Conservation (phyloP, 2,113 vertebrate species). For the Nesoenas mayeri region DNA sequence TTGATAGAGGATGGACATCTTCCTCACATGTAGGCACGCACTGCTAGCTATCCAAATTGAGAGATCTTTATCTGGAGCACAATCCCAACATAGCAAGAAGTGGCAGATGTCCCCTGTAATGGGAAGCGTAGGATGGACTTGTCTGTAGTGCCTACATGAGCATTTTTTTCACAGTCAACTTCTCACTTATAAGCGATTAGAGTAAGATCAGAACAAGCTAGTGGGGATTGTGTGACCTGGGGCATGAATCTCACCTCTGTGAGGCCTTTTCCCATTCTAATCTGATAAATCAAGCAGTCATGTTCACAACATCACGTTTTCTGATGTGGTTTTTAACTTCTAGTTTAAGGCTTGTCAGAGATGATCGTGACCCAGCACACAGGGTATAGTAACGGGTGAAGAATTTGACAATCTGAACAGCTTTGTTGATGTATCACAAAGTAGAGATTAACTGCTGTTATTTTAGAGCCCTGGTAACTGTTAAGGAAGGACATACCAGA, state of each 20-base stretch:
- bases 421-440: not conserved
- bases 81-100: not conserved
- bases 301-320: not conserved
- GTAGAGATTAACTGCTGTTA: not conserved
- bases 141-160: not conserved
- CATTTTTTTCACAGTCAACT: not conserved
- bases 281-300: not conserved
- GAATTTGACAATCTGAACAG: not conserved
- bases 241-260: not conserved
- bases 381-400: not conserved
- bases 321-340: not conserved
- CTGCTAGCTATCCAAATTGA: not conserved
- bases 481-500: not conserved
- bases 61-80: not conserved
- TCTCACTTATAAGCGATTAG: not conserved
- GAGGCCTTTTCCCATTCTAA: not conserved
- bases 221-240: not conserved
- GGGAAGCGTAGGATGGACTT: not conserved
- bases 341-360: not conserved
- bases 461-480: not conserved
- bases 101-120: not conserved
- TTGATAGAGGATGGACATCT: not conserved
- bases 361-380: not conserved
- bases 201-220: not conserved
- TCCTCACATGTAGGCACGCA: not conserved